Evolutionary conservation across 2,797 vertebrate genomes (phyloP).

Genomic region (Philypnodon macrostomus): DNA sequence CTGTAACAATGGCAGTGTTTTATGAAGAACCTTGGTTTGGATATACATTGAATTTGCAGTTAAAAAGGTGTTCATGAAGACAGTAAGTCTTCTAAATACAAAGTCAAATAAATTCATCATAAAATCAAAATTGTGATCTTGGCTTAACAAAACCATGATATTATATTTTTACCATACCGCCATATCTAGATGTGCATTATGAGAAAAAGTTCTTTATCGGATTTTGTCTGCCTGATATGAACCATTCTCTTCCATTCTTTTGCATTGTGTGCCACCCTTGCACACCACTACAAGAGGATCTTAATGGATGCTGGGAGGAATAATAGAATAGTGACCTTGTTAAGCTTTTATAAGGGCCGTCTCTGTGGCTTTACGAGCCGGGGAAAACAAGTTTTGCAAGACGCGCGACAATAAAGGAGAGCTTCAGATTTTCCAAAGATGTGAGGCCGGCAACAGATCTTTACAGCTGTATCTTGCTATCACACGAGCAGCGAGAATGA

Average conservation of each 20-base stretch:
- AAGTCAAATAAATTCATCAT: too few species aligned
- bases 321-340: slow-evolving; percentile 63
- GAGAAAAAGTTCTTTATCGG: slow-evolving; percentile 7
- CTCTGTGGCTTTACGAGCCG: slow-evolving; percentile 63
- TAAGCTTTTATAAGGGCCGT: slow-evolving; percentile 66
- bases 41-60: too few species aligned
- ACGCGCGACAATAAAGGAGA: slow-evolving; percentile 52
- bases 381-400: slow-evolving; percentile 50
- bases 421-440: slow-evolving; percentile 65
- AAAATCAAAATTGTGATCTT: too few species aligned
- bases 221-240: slow-evolving; percentile 23
- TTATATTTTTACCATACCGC: too few species aligned
- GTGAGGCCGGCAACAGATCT: slow-evolving; percentile 19
- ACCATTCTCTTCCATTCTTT: slow-evolving; percentile 23
- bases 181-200: too few species aligned
- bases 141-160: too few species aligned
- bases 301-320: slow-evolving; percentile 39
- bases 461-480: slow-evolving; percentile 30
- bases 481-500: slow-evolving; percentile 41
- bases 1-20: too few species aligned
- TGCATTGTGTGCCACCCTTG: slow-evolving; percentile 33
- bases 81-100: too few species aligned
- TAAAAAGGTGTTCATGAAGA: too few species aligned
- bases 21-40: too few species aligned
- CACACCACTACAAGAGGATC: slow-evolving; percentile 34